Base-by-base conservation (phyloP, 2,113 vertebrate species). In the Hipposideros armiger region DNA sequence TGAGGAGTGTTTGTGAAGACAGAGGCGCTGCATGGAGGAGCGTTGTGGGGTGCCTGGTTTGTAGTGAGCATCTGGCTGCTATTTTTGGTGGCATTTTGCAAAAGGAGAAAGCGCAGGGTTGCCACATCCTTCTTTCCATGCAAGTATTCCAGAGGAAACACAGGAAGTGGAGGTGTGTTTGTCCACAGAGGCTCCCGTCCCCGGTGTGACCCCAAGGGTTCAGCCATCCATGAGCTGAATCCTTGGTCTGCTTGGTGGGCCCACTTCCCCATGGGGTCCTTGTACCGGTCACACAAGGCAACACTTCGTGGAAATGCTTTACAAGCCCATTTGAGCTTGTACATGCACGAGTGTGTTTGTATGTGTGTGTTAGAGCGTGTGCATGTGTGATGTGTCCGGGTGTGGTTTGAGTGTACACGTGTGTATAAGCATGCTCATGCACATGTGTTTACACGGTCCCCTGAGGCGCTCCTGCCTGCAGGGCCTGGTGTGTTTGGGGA, bases 21-120 rank as follows among this genome's bases (percentile, higher is more conserved):
- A 0, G 45, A 5, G 64, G 45, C 4, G 0, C 4, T 2, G 32
- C 11, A 1, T 3, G 52, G 4, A 1, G 5, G 4, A 0, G 47
- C 3, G 11, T 2, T 2, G 67, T 1, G 9, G 67, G 2, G 11
- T 0, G 20, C n/a, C 32, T 13, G 36, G 0, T 0, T 7, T 4
- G 2, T 1, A 0, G 19, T 2, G 3, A 14, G 77, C 32, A 3
- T 66, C 32, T 0, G 2, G 1, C 58, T 47, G 1, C 66, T 0
- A 0, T 30, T 6, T 1, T 0, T 15, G 11, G 7, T 3, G 56
- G 32, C 2, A 0, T 30, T 26, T 16, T 72, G 40, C 7, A 1
- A 2, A 32, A 77, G 36, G 45, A 19, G 13, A 15, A 0, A 3
- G 10, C 24, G 10, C 1, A 0, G 42, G 2, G 22, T 36, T 13